Evolutionary conservation across 2,113 vertebrate genomes (phyloP), one percentile per base, ranked within the genome.

Genomic region (Hypocryptadius cinnamomeus): DNA sequence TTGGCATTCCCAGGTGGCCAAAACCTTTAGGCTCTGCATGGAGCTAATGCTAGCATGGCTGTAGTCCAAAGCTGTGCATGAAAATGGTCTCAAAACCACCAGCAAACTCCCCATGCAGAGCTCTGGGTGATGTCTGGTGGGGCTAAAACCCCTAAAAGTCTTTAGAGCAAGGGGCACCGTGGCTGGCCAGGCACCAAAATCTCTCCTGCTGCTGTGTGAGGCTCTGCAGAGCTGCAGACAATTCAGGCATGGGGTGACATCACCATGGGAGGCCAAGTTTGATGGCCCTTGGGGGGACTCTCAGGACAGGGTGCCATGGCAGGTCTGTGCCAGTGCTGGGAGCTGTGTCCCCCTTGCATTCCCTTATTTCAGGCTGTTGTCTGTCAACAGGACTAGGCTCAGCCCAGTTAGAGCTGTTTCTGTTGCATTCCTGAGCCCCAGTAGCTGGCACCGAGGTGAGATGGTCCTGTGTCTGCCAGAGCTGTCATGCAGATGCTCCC

Each of bases 221-320:
- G 30, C 40, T 63, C 13, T 28, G 33, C 53, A 78, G 45, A 80
- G 44, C 69, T 53, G 27, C 4, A 17, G 51, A 24, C 37, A 45
- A 4, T 2, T 3, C 0, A 0, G 37, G 64, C 8, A 12, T 20
- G 50, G 42, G 18, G 37, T 60, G 45, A 59, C 33, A 40, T 19
- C 28, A 17, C 21, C 37, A 6, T 2, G 13, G 24, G 21, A 82
- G 17, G 48, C 30, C 25, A 76, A 17, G 21, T 54, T 28, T 59
- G 17, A 15, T 15, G 11, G 47, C 19, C 7, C 13, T 17, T 19
- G 30, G 13, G 19, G 27, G 28, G 18, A 33, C 15, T 59, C 16
- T 72, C 25, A 50, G 35, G 27, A 77, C 18, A 78, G 5, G 13
- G 64, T 81, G 37, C 31, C 24, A 9, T 2, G 9, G 42, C 15